Base-by-base conservation (phyloP, 1,140 invertebrate genomes). In the Apis cerana region DNA sequence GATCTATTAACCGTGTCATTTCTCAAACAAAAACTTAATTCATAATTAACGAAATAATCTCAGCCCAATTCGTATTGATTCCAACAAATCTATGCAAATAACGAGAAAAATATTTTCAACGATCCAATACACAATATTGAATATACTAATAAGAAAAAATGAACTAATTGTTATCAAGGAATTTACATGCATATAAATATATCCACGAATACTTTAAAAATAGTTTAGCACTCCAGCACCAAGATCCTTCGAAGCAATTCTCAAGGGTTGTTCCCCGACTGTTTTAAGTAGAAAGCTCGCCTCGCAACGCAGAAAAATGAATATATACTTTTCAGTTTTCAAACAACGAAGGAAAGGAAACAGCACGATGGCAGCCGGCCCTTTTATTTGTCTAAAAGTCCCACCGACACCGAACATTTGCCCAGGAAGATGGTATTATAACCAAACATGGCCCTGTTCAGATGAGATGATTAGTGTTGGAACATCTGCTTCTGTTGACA, bases 331-430 rank as follows among this genome's bases (percentile, higher is more conserved):
- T 84, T 62, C 43, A 77, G 80, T 86, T 89, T 89, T 86, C 85
- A 74, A 89, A 88, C 89, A 91, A 85, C 83, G 85, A 83, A 72
- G 68, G 83, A 84, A 85, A 89, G 88, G 84, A 90, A 89, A 75
- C 90, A 86, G 83, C 84, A 83, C 85, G 86, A 80, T 76, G 75
- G 81, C 91, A 91, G 89, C 88, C 88, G 91, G 85, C 81, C 58
- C 69, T 86, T 86, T 82, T 90, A 90, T 92, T 92, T 91, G 85
- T 91, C 91, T 91, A 89, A 81, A 27, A 91, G 84, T 64, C 82
- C 65, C 86, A 62, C 27, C 80, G 89, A 91, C 86, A 86, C 75
- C 84, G 79, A 87, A 90, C 91, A 91, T 91, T 91, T 89, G 90
- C 87, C 84, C 83, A 58, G 77, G 79, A 86, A 90, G 85, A 85